Conservation (phyloP, 2,888 invertebrate genomes). For the Sphecodes monilicornis region DNA sequence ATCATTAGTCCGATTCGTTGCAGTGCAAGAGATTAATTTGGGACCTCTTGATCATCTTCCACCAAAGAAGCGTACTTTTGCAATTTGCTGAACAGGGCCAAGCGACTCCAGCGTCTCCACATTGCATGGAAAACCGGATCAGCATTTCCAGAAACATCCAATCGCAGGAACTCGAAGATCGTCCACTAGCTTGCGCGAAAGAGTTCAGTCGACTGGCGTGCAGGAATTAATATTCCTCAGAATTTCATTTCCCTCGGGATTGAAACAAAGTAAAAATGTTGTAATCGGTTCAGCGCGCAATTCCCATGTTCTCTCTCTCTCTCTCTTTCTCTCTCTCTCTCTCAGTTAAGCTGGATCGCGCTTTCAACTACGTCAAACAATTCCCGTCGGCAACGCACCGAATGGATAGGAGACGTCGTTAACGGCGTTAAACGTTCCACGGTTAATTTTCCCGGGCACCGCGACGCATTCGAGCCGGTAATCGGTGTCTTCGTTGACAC, state of each 20-base stretch:
- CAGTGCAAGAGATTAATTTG: background rate
- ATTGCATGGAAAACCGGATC: background rate
- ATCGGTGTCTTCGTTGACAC: conserved; percentile 15
- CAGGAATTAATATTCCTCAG: conserved; percentile 1
- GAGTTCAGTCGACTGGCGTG: background rate
- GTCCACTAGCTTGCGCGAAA: background rate
- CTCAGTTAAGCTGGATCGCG: background rate
- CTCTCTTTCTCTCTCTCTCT: background rate
- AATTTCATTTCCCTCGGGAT: background rate
- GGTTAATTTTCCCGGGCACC: conserved; percentile 31
- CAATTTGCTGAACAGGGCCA: background rate
- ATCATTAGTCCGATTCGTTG: background rate
- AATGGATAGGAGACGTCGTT: conserved; percentile 12
- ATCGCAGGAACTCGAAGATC: background rate
- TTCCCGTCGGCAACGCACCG: background rate
- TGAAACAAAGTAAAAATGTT: conserved; percentile 3
- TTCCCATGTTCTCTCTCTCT: background rate
- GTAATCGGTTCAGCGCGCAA: background rate
- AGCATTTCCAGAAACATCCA: background rate
- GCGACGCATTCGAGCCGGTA: conserved; percentile 17
- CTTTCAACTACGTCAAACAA: background rate
- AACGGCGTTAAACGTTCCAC: conserved; percentile 18
- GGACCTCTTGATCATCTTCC: background rate
- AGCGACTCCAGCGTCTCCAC: background rate
- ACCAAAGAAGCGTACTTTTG: background rate